These are phyloP conservation scores for Arctopsyche grandis DNA, from an alignment of 1,140 invertebrate genomes.

Conservation along the genomic window DNA sequence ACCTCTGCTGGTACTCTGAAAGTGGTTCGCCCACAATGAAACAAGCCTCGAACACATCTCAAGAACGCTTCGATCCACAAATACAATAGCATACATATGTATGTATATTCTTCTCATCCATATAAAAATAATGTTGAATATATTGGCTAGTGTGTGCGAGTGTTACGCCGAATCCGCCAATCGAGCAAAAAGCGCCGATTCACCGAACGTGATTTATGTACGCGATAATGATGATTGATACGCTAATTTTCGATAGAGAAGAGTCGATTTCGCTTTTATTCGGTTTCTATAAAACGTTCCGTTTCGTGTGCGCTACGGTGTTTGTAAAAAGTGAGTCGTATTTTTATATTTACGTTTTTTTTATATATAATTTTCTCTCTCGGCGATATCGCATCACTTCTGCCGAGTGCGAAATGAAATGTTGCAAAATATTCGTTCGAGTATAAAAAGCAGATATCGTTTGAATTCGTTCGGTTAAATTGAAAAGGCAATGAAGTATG, in stretches of 20 bases:
- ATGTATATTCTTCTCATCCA: too few relatives aligned
- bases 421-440: slow-evolving; percentile 11
- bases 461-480: not conserved
- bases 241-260: slow-evolving; percentile 18
- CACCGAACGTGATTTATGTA: slow-evolving; percentile 28
- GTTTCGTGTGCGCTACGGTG: not conserved
- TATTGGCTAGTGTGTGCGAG: not conserved
- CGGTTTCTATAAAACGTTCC: not conserved
- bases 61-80: not conserved
- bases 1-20: not conserved
- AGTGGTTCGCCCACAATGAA: slow-evolving; percentile 14
- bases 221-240: slow-evolving; percentile 27
- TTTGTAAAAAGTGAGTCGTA: slow-evolving; percentile 9
- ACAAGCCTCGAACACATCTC: not conserved
- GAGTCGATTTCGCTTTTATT: slow-evolving; percentile 26
- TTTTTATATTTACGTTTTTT: not conserved
- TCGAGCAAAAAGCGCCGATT: not conserved
- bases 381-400: not conserved
- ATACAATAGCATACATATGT: not conserved
- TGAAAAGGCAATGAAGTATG: not conserved
- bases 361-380: not conserved
- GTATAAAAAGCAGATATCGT: slow-evolving; percentile 19
- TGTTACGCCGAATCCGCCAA: not conserved
- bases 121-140: not conserved
- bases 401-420: not conserved